Conservation (phyloP, 2,113 vertebrate species). For the Trichomycterus rosablanca region DNA sequence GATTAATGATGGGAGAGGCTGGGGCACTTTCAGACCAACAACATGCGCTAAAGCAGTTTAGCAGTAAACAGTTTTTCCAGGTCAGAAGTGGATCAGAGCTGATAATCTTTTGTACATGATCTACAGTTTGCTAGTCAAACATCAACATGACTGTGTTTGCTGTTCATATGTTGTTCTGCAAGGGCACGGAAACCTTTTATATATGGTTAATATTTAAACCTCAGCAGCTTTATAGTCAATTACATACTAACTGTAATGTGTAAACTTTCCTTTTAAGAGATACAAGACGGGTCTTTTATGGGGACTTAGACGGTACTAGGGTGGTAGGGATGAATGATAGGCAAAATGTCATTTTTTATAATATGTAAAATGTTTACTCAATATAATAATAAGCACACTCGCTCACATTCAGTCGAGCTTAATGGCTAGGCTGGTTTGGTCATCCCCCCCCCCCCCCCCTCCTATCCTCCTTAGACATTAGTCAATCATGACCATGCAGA, state of each 20-base stretch:
- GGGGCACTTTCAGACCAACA: conserved; percentile 12
- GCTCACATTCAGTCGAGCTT: too few relatives aligned
- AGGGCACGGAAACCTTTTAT: neutral
- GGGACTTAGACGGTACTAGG: too few relatives aligned
- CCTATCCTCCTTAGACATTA: too few relatives aligned
- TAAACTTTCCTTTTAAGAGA: too few relatives aligned
- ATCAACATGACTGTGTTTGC: neutral
- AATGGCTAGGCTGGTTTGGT: too few relatives aligned
- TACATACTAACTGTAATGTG: neutral
- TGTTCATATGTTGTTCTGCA: neutral
- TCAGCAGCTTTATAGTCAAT: conserved; percentile 2
- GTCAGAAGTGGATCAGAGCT: conserved; percentile 23
- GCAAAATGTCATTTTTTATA: too few relatives aligned
- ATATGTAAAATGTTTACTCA: too few relatives aligned
- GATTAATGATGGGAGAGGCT: conserved; percentile 23
- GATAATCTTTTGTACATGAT: conserved; percentile 6
- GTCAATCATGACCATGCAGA: too few relatives aligned
- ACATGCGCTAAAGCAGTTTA: neutral
- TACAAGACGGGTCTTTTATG: too few relatives aligned
- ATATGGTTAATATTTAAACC: conserved; percentile 7
- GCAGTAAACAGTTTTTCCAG: conserved; percentile 1
- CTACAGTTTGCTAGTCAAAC: conserved; percentile 12
- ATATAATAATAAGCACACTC: too few relatives aligned
- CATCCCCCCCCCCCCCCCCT: too few relatives aligned
- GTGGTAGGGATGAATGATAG: too few relatives aligned